A percentile compares a stretch with the other conserved stretches of the same genome.
Conservation (phyloP, 1,140 invertebrate genomes). For the Drosophila saltans region DNA sequence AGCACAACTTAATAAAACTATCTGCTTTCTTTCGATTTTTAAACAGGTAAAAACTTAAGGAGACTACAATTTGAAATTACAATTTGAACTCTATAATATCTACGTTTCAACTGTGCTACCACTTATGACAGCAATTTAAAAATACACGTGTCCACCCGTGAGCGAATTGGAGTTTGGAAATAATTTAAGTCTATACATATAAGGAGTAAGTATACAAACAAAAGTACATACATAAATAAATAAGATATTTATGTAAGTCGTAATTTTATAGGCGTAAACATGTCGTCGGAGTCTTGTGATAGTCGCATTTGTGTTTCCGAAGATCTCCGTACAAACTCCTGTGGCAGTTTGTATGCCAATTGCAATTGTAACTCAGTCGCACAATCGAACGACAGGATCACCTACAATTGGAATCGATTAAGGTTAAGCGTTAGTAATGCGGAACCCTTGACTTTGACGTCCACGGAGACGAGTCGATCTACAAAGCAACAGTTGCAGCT, state of each 20-base stretch:
- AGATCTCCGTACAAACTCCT: slow-evolving; percentile 13
- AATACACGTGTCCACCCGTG: too few relatives aligned
- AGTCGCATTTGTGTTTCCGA: neutral
- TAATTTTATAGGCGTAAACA: neutral
- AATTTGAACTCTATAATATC: too few relatives aligned
- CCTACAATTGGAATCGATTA: slow-evolving; percentile 2
- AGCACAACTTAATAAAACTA: too few relatives aligned
- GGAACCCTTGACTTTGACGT: neutral
- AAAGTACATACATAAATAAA: neutral
- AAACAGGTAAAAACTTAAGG: too few relatives aligned
- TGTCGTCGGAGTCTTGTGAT: slow-evolving; percentile 1
- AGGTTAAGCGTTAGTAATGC: neutral
- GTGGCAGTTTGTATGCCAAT: slow-evolving; percentile 16
- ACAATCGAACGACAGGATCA: neutral
- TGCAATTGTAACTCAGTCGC: slow-evolving; percentile 1
- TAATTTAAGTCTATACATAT: neutral
- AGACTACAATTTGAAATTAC: too few relatives aligned
- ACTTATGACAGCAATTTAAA: too few relatives aligned
- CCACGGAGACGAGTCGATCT: neutral
- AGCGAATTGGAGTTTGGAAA: too few relatives aligned
- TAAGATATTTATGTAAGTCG: neutral
- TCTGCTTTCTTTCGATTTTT: too few relatives aligned
- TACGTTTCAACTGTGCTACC: too few relatives aligned
- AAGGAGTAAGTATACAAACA: neutral
- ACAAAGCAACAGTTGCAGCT: neutral